Evolutionary conservation across 1,140 invertebrate species (phyloP).

Genomic region (Caerostris darwini): DNA sequence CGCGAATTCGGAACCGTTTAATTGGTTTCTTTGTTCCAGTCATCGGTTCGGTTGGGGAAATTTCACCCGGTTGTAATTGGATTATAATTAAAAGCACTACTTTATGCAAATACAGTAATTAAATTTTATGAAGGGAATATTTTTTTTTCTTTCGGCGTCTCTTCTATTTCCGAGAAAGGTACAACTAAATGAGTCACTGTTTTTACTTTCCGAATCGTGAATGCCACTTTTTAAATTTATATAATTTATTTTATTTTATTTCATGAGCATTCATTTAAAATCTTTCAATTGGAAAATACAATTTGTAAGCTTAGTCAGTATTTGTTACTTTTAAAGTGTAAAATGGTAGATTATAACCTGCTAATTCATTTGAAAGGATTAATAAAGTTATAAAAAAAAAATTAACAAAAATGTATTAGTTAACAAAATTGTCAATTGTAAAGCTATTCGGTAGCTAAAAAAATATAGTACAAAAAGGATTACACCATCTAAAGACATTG

Average conservation of each 20-base stretch:
- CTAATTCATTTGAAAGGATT: too few relatives aligned
- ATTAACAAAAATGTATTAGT: too few relatives aligned
- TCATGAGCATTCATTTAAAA: neutral
- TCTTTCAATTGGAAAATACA: neutral
- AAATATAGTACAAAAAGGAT: too few relatives aligned
- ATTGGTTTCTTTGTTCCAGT: conserved; percentile 16
- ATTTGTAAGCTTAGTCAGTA: neutral
- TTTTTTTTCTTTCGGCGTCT: neutral
- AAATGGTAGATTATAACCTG: too few relatives aligned
- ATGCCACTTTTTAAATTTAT: neutral
- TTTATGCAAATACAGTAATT: conserved; percentile 36
- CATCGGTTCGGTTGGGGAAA: neutral
- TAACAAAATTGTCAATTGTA: too few relatives aligned
- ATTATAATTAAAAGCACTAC: conserved; percentile 17
- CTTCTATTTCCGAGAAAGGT: neutral
- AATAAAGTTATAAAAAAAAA: too few relatives aligned
- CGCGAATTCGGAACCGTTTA: neutral
- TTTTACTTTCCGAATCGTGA: neutral
- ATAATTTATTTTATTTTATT: neutral
- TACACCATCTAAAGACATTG: too few relatives aligned
- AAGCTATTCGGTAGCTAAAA: too few relatives aligned
- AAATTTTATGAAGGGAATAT: neutral
- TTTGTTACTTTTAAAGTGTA: too few relatives aligned
- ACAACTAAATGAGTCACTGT: neutral
- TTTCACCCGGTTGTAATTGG: neutral